These are phyloP conservation scores for Ophonus ardosiacus DNA, from an alignment of 2,888 invertebrate genomes.

Conservation along the genomic window DNA sequence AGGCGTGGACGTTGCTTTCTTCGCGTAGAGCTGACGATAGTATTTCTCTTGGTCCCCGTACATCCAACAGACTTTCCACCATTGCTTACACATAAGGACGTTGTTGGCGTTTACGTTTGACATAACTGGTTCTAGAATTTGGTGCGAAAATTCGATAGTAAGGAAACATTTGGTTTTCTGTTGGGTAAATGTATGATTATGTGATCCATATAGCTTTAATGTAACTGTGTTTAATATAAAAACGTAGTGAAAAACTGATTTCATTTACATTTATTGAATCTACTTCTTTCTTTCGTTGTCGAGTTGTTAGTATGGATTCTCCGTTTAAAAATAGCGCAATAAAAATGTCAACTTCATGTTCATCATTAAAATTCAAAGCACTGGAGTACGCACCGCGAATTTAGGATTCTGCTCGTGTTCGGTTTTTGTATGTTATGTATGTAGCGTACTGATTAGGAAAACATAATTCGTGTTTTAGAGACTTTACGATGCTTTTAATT, in stretches of 20 bases:
- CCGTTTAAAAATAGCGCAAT: neutral
- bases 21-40: conserved; percentile 88
- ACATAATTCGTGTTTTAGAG: conserved; percentile 16
- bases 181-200: neutral
- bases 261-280: too few species aligned
- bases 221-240: neutral
- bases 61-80: conserved; percentile 95
- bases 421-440: neutral
- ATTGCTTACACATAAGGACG: conserved; percentile 90
- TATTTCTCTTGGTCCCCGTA: conserved; percentile 91
- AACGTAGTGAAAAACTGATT: neutral
- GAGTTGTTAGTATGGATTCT: neutral
- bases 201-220: neutral
- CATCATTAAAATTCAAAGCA: neutral
- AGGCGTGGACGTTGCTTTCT: conserved; percentile 65
- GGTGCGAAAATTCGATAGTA: neutral
- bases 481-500: neutral
- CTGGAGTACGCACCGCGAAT: neutral
- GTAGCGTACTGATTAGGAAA: neutral
- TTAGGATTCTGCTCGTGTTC: neutral
- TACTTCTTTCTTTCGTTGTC: too few species aligned
- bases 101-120: conserved; percentile 76
- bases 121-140: conserved; percentile 65
- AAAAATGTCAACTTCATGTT: conserved; percentile 1
- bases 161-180: neutral